phyloP scores from a whole-genome alignment of 2,113 vertebrate species.

The Albula glossodonta region DNA sequence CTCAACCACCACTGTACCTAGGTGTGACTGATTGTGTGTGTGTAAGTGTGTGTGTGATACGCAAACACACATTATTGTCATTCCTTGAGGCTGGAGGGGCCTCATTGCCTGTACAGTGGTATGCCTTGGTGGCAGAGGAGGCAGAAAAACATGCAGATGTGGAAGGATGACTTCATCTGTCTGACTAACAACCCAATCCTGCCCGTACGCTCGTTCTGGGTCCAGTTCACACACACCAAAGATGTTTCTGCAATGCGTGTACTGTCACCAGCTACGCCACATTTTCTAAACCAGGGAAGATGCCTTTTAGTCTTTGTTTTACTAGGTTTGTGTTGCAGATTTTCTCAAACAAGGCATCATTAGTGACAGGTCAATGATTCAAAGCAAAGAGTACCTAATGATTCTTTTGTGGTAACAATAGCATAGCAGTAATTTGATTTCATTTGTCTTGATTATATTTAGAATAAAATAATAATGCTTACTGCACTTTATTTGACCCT shows the following conservation, averaged over 20 bases:
- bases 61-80: neutral
- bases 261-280: slow-evolving; percentile 27
- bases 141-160: neutral
- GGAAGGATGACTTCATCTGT: slow-evolving; percentile 39
- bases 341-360: neutral
- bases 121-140: neutral
- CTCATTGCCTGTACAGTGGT: too few relatives aligned
- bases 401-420: too few relatives aligned
- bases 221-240: neutral
- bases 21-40: neutral
- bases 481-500: too few relatives aligned
- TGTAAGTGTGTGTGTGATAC: neutral
- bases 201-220: neutral
- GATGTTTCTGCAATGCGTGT: slow-evolving; percentile 34
- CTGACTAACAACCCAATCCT: slow-evolving; percentile 39
- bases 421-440: too few relatives aligned
- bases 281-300: neutral
- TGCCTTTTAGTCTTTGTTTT: neutral
- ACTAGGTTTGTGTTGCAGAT: neutral
- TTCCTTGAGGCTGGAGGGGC: too few relatives aligned
- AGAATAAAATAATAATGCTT: too few relatives aligned
- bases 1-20: too few relatives aligned
- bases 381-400: too few relatives aligned
- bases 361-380: too few relatives aligned
- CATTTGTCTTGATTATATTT: too few relatives aligned